Conservation (phyloP, 2,113 vertebrate genomes). For the Xiphophorus couchianus region DNA sequence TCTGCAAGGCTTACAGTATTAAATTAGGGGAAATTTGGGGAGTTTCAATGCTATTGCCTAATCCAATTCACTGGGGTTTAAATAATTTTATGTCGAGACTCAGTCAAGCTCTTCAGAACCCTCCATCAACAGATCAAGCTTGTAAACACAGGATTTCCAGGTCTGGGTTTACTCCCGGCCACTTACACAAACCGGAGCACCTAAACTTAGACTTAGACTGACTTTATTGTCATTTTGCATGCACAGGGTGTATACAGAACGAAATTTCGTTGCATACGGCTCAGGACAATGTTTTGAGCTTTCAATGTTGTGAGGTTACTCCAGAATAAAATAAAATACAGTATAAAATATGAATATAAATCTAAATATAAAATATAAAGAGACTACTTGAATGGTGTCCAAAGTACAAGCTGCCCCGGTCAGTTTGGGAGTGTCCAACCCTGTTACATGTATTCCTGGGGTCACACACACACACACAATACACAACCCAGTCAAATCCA, state of each 20-base stretch:
- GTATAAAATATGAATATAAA: too few relatives aligned
- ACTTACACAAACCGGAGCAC: slow-evolving; percentile 42
- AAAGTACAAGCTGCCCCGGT: slow-evolving; percentile 50
- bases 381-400: slow-evolving; percentile 41
- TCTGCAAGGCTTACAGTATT: not conserved
- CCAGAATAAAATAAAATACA: too few relatives aligned
- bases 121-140: slow-evolving; percentile 6
- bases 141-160: slow-evolving; percentile 75
- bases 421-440: slow-evolving; percentile 26
- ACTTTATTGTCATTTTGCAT: too few relatives aligned
- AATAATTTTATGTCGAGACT: not conserved
- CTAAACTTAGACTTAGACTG: too few relatives aligned
- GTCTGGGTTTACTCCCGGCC: slow-evolving; percentile 47
- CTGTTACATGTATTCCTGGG: not conserved
- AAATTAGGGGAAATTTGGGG: not conserved
- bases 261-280: too few relatives aligned
- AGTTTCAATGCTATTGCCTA: not conserved
- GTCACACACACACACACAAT: not conserved
- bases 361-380: too few relatives aligned
- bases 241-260: too few relatives aligned
- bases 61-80: not conserved
- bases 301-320: too few relatives aligned
- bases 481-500: not conserved
- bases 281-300: too few relatives aligned
- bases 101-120: not conserved